Evolutionary conservation across 2,888 invertebrate genomes (phyloP), one percentile per base, ranked within the genome.

Genomic region (Drosophila kambysellisi): DNA sequence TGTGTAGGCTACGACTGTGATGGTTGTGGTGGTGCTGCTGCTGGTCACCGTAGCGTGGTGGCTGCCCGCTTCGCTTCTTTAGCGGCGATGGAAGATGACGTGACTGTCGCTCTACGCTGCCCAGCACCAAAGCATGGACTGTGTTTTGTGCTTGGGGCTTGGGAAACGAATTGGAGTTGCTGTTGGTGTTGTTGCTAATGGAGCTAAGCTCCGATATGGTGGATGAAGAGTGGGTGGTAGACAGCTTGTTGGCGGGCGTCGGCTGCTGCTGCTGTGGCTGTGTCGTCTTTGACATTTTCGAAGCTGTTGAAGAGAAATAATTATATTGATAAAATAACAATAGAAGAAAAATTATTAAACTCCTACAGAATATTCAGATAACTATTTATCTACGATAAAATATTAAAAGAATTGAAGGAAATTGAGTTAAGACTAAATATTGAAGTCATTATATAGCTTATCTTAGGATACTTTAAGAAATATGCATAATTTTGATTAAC

Each of bases 51-150:
- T 88, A 89, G 0, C 90, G 86, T 1, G 73, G 79, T 12, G 84
- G 89, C 41, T 85, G 83, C 11, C 83, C 90, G 5, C 76, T 72
- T 11, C 91, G 89, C 60, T 91, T 92, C 67, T 92, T 93, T 29
- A 93, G 74, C 5, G 93, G 93, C 29, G 93, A 93, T 3, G 93
- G 88, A 29, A 93, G 79, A 70, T 93, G 93, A 29, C 93, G 92
- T 39, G 90, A 91, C 58, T 92, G 92, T 25, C 92, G 91, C 20
- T 92, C 92, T 1, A 89, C 43, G 62, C 73, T 85, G 50, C 79
- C 87, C 46, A 81, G 76, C 52, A 65, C 81, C 20, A 76, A 64
- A 63, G 75, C 69, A 59, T 79, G 81, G 43, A 66, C 71, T 37
- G 71, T 74, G 39, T 70, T 51, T 51, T 82, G 79, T 0, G 68